Evolutionary conservation across 2,888 invertebrate species (phyloP).

Genomic region (Eupithecia centaureata): DNA sequence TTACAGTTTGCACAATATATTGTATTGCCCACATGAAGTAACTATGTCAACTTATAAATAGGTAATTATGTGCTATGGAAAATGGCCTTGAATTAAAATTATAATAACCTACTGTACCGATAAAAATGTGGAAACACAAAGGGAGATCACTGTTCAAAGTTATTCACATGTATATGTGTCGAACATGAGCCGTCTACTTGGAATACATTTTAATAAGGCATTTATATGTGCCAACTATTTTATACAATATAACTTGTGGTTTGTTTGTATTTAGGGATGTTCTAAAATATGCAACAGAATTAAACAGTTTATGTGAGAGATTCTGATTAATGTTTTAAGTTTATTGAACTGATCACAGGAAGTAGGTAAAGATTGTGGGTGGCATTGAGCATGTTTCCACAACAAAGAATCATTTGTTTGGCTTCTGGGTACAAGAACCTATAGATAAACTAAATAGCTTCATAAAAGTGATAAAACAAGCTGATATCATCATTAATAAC

Average conservation of each 20-base stretch:
- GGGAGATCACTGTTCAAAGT: no score
- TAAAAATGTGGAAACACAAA: background rate
- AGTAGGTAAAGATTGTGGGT: slow-evolving; percentile 26
- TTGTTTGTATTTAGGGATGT: background rate
- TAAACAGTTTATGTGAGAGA: background rate
- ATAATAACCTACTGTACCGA: slow-evolving; percentile 1
- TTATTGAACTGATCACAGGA: background rate
- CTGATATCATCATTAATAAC: slow-evolving; percentile 51
- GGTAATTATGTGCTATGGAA: background rate
- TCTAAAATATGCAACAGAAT: background rate
- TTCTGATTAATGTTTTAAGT: background rate
- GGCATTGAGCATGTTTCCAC: slow-evolving; percentile 15
- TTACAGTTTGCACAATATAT: background rate
- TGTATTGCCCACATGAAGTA: background rate
- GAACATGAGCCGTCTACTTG: background rate
- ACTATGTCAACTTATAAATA: background rate
- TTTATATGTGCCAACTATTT: background rate
- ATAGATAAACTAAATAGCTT: slow-evolving; percentile 17
- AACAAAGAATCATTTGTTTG: slow-evolving; percentile 22
- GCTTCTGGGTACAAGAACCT: background rate
- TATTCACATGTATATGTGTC: background rate
- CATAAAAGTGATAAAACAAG: slow-evolving; percentile 13
- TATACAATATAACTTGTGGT: background rate
- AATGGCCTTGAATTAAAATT: background rate
- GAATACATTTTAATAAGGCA: background rate